Evolutionary conservation across 2,888 invertebrate genomes (phyloP), one percentile per base, ranked within the genome.

Genomic region (Mycalesis mineus): DNA sequence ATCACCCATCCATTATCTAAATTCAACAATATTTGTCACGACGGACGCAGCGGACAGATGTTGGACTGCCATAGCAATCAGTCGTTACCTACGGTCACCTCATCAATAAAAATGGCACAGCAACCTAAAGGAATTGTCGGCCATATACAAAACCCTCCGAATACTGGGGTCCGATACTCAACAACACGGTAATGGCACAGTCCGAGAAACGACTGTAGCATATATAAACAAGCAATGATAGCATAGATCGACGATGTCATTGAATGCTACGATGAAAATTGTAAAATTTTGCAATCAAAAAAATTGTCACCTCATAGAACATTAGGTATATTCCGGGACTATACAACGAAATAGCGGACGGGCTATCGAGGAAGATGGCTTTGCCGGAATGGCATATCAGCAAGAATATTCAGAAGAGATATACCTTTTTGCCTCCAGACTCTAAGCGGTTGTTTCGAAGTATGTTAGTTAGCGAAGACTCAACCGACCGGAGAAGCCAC

Each of bases 291-390:
- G 45, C 4, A 49, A 61, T 65, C 22, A 61, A 70, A 4, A 68
- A 68, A 31, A 51, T 6, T 9, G n/a, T 8, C 51, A 41, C 6
- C 14, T 51, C 1, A 41, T 40, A 28, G 51, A 31, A n/a, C 52
- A 15, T 1, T 42, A n/a, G n/a, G n/a, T n/a, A 52, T 11, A 11
- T 52, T 7, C 42, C 42, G 31, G 71, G 69, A 9, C 63, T 64
- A 14, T 69, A 65, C 68, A 73, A 74, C 61, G 67, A 66, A 4
- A 67, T 70, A n/a, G 70, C 70, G 7, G 72, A 73, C 42, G 56
- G 63, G 5, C 61, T 72, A 0, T 73, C 72, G 11, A 13, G 65
- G 8, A 8, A 41, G 3, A 49, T 39, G 8, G 15, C 13, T 3
- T 36, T 53, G 2, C 61, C 67, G 15, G 65, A 68, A 53, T 67